Conservation (phyloP, 2,113 vertebrate genomes). For the Laterallus jamaicensis region DNA sequence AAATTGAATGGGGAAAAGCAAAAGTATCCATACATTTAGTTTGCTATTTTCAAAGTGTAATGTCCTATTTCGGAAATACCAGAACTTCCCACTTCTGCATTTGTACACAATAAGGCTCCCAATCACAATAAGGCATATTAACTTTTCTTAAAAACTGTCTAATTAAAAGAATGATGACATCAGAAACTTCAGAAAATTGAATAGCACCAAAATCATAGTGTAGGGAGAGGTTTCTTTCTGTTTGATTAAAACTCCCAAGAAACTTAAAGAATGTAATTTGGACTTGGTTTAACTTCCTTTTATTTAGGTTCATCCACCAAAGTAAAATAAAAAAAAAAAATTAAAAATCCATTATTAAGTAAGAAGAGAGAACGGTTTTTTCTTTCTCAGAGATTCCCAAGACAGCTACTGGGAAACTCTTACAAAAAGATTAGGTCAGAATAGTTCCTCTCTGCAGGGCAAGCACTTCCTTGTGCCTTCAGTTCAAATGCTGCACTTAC, state of each 20-base stretch:
- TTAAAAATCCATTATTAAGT: background rate
- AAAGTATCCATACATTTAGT: background rate
- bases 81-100: background rate
- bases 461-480: no score
- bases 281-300: background rate
- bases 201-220: background rate
- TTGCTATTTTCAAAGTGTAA: background rate
- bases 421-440: no score
- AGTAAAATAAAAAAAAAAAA: background rate
- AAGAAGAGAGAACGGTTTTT: no score
- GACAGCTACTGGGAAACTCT: no score
- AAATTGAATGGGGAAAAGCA: background rate
- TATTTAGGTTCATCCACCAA: background rate
- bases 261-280: background rate
- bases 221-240: background rate
- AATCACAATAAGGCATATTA: background rate
- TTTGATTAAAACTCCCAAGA: background rate
- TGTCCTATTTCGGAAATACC: background rate
- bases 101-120: background rate
- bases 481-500: no score
- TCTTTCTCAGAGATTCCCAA: no score
- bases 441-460: no score
- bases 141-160: background rate
- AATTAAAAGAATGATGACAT: background rate
- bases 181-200: background rate